Conservation (phyloP, 2,797 vertebrate genomes). For the Masticophis lateralis region DNA sequence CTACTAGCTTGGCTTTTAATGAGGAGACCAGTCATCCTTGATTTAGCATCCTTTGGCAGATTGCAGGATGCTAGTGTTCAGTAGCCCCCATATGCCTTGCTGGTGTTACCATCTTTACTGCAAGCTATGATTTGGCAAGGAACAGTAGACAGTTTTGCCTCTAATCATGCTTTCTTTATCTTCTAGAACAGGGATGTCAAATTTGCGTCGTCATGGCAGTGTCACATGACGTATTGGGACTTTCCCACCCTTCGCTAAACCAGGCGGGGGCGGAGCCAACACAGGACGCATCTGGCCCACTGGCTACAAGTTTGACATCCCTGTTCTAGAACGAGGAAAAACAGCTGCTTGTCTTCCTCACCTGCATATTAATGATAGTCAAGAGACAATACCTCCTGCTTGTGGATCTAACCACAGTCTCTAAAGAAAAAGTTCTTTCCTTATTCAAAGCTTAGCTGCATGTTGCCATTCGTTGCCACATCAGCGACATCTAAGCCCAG, state of each 20-base stretch:
- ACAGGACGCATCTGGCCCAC: too few relatives aligned
- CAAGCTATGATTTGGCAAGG: neutral
- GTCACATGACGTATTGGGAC: too few relatives aligned
- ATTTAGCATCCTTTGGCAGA: neutral
- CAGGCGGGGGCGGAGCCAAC: too few relatives aligned
- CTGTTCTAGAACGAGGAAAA: neutral
- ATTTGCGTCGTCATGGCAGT: too few relatives aligned
- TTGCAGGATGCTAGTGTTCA: neutral
- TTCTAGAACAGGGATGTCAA: neutral
- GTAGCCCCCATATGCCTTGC: neutral
- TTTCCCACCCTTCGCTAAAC: too few relatives aligned
- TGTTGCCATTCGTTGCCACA: neutral
- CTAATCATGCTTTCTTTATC: neutral
- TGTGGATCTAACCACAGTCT: neutral
- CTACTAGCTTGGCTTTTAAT: neutral
- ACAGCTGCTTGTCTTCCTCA: neutral
- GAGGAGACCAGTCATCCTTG: neutral
- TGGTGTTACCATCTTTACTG: neutral
- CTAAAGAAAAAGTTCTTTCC: neutral
- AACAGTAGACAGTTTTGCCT: neutral
- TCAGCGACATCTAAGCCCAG: neutral
- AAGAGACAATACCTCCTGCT: neutral
- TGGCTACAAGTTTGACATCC: too few relatives aligned
- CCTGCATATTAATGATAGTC: neutral
- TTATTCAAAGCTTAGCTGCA: neutral